A percentile compares a stretch with the other conserved stretches of the same genome.
phyloP scores from a whole-genome alignment of 2,888 invertebrate species.

The Zaprionus lineosus region DNA sequence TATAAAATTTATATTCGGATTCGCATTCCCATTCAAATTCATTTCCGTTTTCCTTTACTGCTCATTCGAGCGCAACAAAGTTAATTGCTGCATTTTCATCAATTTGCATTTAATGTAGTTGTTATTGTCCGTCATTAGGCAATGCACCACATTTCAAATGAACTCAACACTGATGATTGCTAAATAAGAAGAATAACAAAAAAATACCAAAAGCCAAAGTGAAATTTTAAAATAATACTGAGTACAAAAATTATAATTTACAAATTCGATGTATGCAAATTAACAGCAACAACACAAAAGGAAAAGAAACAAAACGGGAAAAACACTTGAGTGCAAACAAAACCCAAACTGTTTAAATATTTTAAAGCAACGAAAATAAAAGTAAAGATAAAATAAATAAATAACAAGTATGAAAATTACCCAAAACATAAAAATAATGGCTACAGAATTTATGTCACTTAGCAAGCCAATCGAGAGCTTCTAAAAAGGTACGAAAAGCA shows the following conservation, averaged over 20 bases:
- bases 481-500: constrained; percentile 59
- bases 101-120: constrained; percentile 22
- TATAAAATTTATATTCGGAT: constrained; percentile 1
- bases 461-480: constrained; percentile 28
- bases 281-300: constrained; percentile 17
- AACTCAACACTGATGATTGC: constrained; percentile 55
- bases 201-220: constrained; percentile 42
- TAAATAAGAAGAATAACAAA: constrained; percentile 40
- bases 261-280: constrained; percentile 65
- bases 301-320: constrained; percentile 18
- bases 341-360: constrained; percentile 72
- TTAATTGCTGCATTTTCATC: constrained; percentile 52
- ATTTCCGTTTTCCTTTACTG: constrained; percentile 62
- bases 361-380: constrained; percentile 36
- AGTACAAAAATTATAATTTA: constrained; percentile 48
- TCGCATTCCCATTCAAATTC: constrained; percentile 34
- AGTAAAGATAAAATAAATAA: constrained; percentile 34
- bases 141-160: constrained; percentile 56
- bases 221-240: constrained; percentile 59
- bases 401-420: too few relatives aligned
- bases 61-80: constrained; percentile 73
- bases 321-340: constrained; percentile 49
- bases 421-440: too few relatives aligned
- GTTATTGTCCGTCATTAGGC: constrained; percentile 22
- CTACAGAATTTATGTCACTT: constrained; percentile 43